Evolutionary conservation across 2,113 vertebrate genomes (phyloP).

Genomic region (Podarcis raffonei): DNA sequence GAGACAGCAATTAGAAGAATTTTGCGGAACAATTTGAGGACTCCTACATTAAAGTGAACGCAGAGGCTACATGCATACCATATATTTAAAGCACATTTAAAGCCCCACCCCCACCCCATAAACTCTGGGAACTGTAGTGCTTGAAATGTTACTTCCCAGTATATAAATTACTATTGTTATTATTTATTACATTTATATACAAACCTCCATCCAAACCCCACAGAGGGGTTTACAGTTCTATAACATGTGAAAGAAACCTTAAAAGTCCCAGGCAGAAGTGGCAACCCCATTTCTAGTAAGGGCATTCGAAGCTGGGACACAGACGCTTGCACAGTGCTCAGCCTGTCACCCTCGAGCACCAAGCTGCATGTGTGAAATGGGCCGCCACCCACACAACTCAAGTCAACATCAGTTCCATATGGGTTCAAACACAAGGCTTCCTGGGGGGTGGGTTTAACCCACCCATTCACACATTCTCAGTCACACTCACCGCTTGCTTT

Average conservation of each 20-base stretch:
- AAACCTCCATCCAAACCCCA: too few relatives aligned
- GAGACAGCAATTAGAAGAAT: fast-evolving
- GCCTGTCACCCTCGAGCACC: neutral
- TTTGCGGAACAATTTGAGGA: neutral
- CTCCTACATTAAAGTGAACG: neutral
- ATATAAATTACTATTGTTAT: too few relatives aligned
- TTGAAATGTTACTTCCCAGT: neutral
- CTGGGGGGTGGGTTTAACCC: too few relatives aligned
- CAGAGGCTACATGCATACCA: too few relatives aligned
- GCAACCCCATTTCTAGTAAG: neutral
- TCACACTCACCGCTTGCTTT: neutral
- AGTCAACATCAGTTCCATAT: too few relatives aligned
- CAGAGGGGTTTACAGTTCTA: neutral
- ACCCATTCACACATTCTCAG: too few relatives aligned
- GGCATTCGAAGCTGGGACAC: neutral
- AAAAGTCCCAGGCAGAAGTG: too few relatives aligned
- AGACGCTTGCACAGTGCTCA: neutral
- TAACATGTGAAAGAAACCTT: too few relatives aligned
- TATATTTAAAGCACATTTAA: too few relatives aligned
- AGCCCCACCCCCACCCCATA: neutral
- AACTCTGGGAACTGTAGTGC: neutral
- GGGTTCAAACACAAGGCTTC: too few relatives aligned
- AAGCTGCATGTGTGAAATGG: neutral
- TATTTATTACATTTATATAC: too few relatives aligned
- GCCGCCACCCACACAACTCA: neutral